Conservation (phyloP, 1,140 invertebrate genomes). For the Proctacanthus coquilletti region DNA sequence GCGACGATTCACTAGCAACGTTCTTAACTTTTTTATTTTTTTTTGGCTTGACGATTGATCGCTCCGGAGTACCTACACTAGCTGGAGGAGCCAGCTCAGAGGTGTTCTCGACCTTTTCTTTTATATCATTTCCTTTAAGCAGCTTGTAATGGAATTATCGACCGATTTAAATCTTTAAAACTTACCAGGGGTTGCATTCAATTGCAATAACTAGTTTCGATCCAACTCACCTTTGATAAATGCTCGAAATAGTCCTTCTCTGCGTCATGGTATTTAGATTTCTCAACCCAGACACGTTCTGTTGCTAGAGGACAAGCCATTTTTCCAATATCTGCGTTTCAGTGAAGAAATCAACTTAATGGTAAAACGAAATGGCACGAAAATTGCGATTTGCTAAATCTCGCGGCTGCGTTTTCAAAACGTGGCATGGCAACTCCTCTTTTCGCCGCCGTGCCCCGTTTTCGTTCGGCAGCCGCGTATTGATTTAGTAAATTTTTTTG, state of each 20-base stretch:
- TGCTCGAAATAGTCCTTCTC: conserved; percentile 34
- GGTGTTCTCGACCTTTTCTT: background rate
- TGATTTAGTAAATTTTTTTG: too few species aligned
- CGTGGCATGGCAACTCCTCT: too few species aligned
- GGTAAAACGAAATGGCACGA: too few species aligned
- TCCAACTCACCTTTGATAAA: conserved; percentile 10
- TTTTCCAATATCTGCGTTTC: too few species aligned
- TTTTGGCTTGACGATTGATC: background rate
- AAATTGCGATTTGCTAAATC: too few species aligned
- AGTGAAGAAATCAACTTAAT: too few species aligned
- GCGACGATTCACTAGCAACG: background rate
- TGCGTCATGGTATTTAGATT: conserved; percentile 36
- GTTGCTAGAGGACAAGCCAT: too few species aligned
- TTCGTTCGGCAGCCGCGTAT: too few species aligned
- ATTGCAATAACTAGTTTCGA: background rate
- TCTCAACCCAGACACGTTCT: conserved; percentile 40
- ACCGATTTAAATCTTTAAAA: background rate
- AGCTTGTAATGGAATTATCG: background rate
- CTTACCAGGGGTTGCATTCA: conserved; percentile 4
- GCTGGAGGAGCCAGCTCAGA: too few species aligned
- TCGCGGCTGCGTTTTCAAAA: too few species aligned
- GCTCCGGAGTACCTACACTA: too few species aligned
- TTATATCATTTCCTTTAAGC: background rate
- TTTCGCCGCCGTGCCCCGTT: too few species aligned
- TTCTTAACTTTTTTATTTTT: background rate